Evolutionary conservation across 2,113 vertebrate genomes (phyloP), one percentile per base, ranked within the genome.

Genomic region (Onychorhynchus coronatus): DNA sequence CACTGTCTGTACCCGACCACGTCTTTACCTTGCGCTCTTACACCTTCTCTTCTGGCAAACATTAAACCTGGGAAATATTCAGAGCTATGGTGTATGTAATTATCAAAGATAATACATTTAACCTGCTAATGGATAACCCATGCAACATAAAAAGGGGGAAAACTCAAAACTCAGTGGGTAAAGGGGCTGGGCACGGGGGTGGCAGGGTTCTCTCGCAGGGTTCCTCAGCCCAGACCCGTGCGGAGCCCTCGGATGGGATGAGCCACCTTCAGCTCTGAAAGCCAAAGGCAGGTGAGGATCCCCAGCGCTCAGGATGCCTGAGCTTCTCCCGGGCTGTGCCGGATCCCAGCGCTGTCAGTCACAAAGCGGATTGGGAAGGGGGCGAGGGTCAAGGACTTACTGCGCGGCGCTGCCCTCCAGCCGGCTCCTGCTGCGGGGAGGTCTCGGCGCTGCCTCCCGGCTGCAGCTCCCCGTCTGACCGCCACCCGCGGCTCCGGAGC

Each of bases 91-190:
- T 33, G 12, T 14, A 8, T 47, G 11, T 15, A 23, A 44, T 42
- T 47, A 22, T 24, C 58, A 49, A n/a, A 41, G 41, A 22, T 1
- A 61, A 27, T 16, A 14, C 22, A 22, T 31, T 62, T 62, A 28
- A 53, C 46, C 55, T 74, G 56, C 39, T 30, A 33, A 2, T 21
- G 22, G 61, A 30, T 42, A 42, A 33, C 9, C 42, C 8, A 11
- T 8, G 56, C 37, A 17, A 5, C 12, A 6, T 3, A 37, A 5
- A 22, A 28, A 67, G 20, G 47, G 30, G 55, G 8, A 42, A 23
- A 55, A 7, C 23, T 50, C 25, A 5, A 39, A 39, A 14, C 35
- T 50, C 8, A 2, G 0, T 0, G 53, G 39, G 0, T n/a, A 7
- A 30, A 41, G 71, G 11, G 17, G 46, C 39, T 8, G 76, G 33